A percentile compares a stretch with the other conserved stretches of the same genome.
Evolutionary conservation across 2,797 vertebrate genomes (phyloP).

Genomic region (Cryptoprocta ferox): DNA sequence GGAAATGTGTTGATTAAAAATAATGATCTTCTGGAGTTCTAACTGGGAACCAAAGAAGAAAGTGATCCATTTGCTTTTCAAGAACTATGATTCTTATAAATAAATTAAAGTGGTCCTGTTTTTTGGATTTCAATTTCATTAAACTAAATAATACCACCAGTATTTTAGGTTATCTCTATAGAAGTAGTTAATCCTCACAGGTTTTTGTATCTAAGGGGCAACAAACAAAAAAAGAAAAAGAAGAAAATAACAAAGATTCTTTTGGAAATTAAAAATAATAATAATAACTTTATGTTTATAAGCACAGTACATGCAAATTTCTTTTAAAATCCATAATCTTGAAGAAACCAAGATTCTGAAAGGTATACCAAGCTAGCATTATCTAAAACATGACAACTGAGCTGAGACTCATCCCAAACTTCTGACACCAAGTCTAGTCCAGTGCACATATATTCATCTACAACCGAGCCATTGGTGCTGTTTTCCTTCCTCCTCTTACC

Average conservation of each 20-base stretch:
- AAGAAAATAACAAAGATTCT: background rate
- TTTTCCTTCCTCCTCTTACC: background rate
- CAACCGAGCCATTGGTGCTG: background rate
- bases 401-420: background rate
- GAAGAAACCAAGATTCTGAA: background rate
- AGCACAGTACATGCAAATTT: background rate
- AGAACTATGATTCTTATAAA: background rate
- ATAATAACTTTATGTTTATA: background rate
- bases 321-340: background rate
- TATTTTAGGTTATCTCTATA: background rate
- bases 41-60: background rate
- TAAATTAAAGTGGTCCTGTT: background rate
- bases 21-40: background rate
- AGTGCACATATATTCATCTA: background rate
- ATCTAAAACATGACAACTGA: background rate
- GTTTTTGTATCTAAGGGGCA: background rate
- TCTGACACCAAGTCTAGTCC: background rate
- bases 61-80: background rate
- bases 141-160: background rate
- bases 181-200: background rate
- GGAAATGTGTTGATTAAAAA: conserved; percentile 46
- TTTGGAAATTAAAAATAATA: background rate
- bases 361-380: background rate
- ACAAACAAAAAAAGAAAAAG: background rate
- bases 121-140: background rate